phyloP scores from a whole-genome alignment of 1,140 invertebrate species.

The Drosophila athabasca region DNA sequence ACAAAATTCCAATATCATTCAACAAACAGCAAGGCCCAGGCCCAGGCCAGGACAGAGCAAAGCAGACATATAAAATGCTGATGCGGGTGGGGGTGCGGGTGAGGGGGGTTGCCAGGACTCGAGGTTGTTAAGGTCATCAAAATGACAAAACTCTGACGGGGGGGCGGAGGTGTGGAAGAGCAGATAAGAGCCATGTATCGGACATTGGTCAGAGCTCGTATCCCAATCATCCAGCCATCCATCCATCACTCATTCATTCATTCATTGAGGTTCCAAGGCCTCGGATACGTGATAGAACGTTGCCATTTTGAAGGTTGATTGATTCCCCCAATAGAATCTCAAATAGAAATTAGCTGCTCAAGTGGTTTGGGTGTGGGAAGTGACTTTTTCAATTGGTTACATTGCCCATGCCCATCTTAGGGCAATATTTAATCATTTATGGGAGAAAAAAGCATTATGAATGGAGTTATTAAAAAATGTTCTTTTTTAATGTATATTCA shows the following conservation, averaged over 20 bases:
- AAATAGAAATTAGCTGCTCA: constrained; percentile 39
- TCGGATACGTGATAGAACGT: constrained; percentile 21
- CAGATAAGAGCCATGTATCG: constrained; percentile 31
- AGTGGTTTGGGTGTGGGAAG: constrained; percentile 1
- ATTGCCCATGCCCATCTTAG: no score
- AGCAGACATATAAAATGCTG: constrained; percentile 7
- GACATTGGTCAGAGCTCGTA: constrained; percentile 19
- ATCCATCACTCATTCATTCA: constrained; percentile 27
- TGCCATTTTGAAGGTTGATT: constrained; percentile 37
- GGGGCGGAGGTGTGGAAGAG: neutral
- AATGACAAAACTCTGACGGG: constrained; percentile 36
- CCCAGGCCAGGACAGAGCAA: no score
- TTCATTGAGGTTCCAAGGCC: constrained; percentile 3
- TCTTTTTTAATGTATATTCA: no score
- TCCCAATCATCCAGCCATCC: constrained; percentile 5
- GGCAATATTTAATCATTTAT: no score
- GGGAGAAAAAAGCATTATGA: no score
- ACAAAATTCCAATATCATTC: constrained; percentile 61
- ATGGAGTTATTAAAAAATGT: no score
- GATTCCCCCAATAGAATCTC: constrained; percentile 24
- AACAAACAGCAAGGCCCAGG: constrained; percentile 19
- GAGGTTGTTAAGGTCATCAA: constrained; percentile 52
- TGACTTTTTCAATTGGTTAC: constrained; percentile 10
- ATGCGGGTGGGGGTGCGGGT: constrained; percentile 22
- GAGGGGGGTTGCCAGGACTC: neutral